A percentile compares a stretch with the other conserved stretches of the same genome.
These are phyloP conservation scores for Pogona vitticeps DNA, from an alignment of 2,113 vertebrate species.

Conservation along the genomic window DNA sequence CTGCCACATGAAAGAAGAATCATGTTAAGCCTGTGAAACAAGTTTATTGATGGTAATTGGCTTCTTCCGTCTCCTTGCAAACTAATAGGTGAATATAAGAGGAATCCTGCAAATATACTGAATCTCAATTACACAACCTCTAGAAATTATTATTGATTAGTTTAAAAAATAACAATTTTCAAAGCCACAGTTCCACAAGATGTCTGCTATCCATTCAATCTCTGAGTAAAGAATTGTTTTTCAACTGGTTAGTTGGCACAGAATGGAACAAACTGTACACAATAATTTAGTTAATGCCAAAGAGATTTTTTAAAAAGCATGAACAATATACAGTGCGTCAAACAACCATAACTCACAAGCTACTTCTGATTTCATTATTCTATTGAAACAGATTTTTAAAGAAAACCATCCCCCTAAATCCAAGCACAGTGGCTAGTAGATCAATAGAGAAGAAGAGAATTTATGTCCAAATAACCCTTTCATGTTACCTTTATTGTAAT, in stretches of 20 bases:
- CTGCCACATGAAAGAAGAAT: slow-evolving; percentile 1
- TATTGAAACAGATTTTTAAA: background rate
- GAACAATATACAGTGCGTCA: background rate
- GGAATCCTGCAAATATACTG: background rate
- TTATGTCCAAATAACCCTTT: background rate
- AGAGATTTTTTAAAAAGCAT: background rate
- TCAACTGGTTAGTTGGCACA: background rate
- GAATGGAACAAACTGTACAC: background rate
- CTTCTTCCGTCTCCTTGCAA: background rate
- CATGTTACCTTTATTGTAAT: background rate
- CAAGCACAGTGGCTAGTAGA: background rate
- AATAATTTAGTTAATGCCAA: background rate
- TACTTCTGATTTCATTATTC: background rate
- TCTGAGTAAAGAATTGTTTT: background rate
- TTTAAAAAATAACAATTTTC: background rate
- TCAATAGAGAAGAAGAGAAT: background rate
- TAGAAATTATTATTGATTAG: background rate
- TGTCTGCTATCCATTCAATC: background rate
- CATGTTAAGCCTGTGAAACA: background rate
- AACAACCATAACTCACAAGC: background rate
- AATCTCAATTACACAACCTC: background rate
- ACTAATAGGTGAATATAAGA: background rate
- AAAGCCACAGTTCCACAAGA: background rate
- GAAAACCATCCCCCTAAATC: background rate
- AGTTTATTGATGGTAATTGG: background rate